Conservation (phyloP, 2,888 invertebrate species). For the Euzetes globulus region DNA sequence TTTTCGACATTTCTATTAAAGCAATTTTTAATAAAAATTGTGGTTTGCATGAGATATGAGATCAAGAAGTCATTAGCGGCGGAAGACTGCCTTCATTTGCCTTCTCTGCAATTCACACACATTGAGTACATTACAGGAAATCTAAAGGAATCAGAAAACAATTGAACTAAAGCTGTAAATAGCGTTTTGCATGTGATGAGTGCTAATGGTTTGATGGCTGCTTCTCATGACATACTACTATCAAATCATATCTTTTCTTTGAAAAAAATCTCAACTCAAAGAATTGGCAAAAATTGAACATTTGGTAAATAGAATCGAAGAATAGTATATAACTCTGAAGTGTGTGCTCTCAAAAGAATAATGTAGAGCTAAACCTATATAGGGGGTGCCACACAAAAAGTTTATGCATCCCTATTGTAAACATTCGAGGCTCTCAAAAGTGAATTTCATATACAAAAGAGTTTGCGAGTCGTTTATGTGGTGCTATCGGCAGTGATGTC, state of each 20-base stretch:
- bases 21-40: conserved; percentile 5
- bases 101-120: background rate
- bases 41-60: conserved; percentile 20
- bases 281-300: background rate
- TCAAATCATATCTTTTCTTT: too few relatives aligned
- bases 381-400: conserved; percentile 16
- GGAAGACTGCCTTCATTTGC: background rate
- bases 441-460: conserved; percentile 29
- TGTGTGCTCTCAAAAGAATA: background rate
- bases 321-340: background rate
- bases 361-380: background rate
- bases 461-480: conserved; percentile 26
- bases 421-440: conserved; percentile 8
- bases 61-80: conserved; percentile 29
- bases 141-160: conserved; percentile 1
- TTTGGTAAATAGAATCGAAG: background rate
- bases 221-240: background rate
- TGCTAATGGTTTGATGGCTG: background rate
- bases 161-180: conserved; percentile 16
- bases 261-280: too few relatives aligned
- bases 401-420: conserved; percentile 17
- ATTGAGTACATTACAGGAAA: conserved; percentile 22
- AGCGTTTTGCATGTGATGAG: background rate
- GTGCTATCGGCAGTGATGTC: conserved; percentile 9
- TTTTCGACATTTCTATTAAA: background rate